Evolutionary conservation across 2,888 invertebrate genomes (phyloP).

Genomic region (Balanococcus diminutus): DNA sequence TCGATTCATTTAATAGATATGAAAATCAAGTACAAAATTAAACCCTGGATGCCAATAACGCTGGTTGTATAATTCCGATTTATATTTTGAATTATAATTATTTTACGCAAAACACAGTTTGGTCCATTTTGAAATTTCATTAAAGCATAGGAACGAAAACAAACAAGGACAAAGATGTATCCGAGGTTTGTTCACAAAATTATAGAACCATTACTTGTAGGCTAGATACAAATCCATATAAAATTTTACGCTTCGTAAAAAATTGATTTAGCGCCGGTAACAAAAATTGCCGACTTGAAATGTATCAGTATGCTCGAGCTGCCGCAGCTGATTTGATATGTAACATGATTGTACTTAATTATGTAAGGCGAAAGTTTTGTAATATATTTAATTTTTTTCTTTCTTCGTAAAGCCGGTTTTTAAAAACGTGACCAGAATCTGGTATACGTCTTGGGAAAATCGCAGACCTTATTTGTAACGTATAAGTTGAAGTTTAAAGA

Average conservation of each 20-base stretch:
- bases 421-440: background rate
- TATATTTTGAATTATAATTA: background rate
- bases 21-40: background rate
- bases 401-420: background rate
- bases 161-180: background rate
- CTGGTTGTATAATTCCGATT: background rate
- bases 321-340: background rate
- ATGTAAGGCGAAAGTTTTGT: slow-evolving; percentile 3
- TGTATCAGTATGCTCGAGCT: background rate
- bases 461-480: background rate
- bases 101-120: background rate
- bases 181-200: background rate
- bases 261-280: background rate
- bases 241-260: background rate
- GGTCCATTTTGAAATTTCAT: background rate
- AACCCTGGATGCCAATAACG: background rate
- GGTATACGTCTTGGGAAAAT: background rate
- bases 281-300: too few species aligned
- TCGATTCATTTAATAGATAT: background rate
- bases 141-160: background rate
- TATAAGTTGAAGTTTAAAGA: background rate
- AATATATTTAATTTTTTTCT: slow-evolving; percentile 23
- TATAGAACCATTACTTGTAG: background rate
- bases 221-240: background rate
- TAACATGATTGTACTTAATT: background rate